These are phyloP conservation scores for Aleiodes sp. DNA, from an alignment of 1,140 invertebrate genomes.

Conservation along the genomic window DNA sequence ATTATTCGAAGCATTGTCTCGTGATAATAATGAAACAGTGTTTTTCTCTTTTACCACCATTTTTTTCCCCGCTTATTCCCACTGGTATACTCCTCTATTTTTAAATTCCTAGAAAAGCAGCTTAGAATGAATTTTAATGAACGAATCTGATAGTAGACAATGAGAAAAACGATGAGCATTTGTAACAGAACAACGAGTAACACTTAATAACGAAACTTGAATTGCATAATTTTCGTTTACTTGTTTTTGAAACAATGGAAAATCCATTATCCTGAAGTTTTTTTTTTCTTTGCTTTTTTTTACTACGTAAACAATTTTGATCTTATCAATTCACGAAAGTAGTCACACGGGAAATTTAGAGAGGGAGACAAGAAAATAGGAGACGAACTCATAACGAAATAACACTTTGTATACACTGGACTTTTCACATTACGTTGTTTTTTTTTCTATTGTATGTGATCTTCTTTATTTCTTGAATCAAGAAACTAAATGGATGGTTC, in stretches of 20 bases:
- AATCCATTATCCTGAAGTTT: slow-evolving; percentile 42
- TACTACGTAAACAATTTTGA: slow-evolving; percentile 9
- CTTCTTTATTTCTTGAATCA: neutral
- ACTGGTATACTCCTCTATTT: slow-evolving; percentile 25
- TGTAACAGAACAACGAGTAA: slow-evolving; percentile 22
- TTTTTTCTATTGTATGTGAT: neutral
- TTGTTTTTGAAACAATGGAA: slow-evolving; percentile 41
- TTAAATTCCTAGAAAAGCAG: slow-evolving; percentile 24
- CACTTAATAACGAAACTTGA: neutral
- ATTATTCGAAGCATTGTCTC: neutral
- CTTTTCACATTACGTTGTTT: neutral
- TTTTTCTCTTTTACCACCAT: neutral
- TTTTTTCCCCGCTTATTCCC: neutral
- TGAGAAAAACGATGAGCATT: slow-evolving; percentile 43
- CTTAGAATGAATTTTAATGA: slow-evolving; percentile 51
- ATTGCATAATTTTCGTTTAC: slow-evolving; percentile 18
- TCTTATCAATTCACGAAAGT: neutral
- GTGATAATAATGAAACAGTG: no score
- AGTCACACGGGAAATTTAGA: neutral
- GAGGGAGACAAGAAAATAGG: no score
- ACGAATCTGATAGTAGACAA: slow-evolving; percentile 49
- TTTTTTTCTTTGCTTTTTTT: no score
- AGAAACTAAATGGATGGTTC: no score
- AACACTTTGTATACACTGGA: neutral
- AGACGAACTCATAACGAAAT: no score